These are phyloP conservation scores for Noturus placidus DNA, from an alignment of 2,113 vertebrate species.

Conservation along the genomic window DNA sequence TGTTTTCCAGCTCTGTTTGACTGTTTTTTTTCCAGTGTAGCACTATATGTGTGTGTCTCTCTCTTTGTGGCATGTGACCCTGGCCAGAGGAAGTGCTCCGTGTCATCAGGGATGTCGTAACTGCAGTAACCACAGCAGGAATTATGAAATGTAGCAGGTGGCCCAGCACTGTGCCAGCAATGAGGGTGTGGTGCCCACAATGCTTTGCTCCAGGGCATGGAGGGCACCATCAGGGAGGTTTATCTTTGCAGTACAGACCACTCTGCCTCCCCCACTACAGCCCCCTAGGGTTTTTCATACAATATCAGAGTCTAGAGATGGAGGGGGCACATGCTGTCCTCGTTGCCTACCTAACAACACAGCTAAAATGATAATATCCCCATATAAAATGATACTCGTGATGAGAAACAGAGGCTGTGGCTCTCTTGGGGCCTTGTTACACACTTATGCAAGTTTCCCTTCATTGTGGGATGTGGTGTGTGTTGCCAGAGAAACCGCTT, in stretches of 20 bases:
- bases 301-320: constrained; percentile 38
- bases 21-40: constrained; percentile 20
- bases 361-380: background rate
- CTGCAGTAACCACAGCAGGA: constrained; percentile 36
- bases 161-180: constrained; percentile 36
- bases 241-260: constrained; percentile 66
- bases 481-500: constrained; percentile 57
- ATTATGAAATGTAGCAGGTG: constrained; percentile 52
- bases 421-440: constrained; percentile 19
- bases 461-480: constrained; percentile 61
- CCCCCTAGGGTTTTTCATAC: constrained; percentile 44
- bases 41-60: background rate
- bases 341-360: background rate
- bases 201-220: constrained; percentile 22
- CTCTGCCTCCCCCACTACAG: constrained; percentile 34
- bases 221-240: constrained; percentile 16
- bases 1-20: constrained; percentile 14
- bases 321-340: background rate
- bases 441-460: constrained; percentile 69
- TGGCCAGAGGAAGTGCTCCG: constrained; percentile 48
- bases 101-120: constrained; percentile 55
- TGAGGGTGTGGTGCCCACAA: constrained; percentile 47
- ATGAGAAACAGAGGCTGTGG: constrained; percentile 4
- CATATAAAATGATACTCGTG: constrained; percentile 4
- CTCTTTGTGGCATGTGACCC: constrained; percentile 30